Evolutionary conservation across 2,888 invertebrate genomes (phyloP), one percentile per base, ranked within the genome.

Genomic region (Netelia inedita): DNA sequence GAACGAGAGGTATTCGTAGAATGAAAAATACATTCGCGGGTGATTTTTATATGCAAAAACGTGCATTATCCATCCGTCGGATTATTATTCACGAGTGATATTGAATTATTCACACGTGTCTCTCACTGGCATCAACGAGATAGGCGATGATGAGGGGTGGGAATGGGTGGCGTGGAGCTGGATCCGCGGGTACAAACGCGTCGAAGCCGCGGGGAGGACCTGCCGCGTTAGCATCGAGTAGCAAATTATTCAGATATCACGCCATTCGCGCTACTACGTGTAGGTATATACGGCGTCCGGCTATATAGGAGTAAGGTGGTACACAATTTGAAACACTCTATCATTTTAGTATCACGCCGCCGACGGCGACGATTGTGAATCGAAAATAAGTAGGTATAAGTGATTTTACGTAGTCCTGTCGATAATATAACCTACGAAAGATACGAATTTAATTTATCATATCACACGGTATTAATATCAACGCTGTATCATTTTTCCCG

Each of bases 71-170:
- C 46, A 73, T 83, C 28, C 83, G 65, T 75, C 61, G 50, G 66
- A 76, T 83, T 83, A 80, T 83, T 83, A 83, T 83, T 80, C 83
- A 72, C 71, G 80, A 75, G 83, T 14, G 75, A 76, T 83, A 83
- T 83, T 80, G 80, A 83, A 83, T 83, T 76, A 80, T 80, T 80
- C 83, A 76, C 83, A 61, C 72, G 83, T 66, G 72, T 83, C 75
- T 83, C 80, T 80, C 74, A 75, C 63, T 71, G 63, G 63, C 46
- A 75, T 83, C 79, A 74, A 66, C 66, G 57, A 69, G 68, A 74
- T 63, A 74, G 61, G 69, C 21, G 75, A 9, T 41, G 59, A 66
- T 53, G 59, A 19, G 55, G 43, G 50, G 53, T 10, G 35, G 35
- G n/a, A 53, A 2, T 6, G 53, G n/a, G 53, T n/a, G 16, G n/a